A percentile compares a stretch with the other conserved stretches of the same genome.
These are phyloP conservation scores for Rhagoletis zephyria DNA, from an alignment of 1,140 invertebrate genomes.

Conservation along the genomic window DNA sequence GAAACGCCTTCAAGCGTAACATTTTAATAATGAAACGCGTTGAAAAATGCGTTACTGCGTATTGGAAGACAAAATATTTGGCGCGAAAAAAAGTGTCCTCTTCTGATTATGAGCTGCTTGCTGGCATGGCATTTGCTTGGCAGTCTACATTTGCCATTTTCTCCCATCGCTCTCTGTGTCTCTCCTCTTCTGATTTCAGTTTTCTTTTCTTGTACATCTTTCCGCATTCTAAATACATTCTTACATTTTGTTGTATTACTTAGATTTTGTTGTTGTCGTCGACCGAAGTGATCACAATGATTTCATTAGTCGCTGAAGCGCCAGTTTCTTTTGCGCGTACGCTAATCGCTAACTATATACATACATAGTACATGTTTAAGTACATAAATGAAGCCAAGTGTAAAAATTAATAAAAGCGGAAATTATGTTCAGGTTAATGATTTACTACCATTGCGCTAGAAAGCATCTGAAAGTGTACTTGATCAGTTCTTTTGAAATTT, in stretches of 20 bases:
- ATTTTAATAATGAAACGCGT: constrained; percentile 57
- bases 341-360: not conserved
- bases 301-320: constrained; percentile 26
- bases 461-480: too few species aligned
- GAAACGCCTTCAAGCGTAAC: constrained; percentile 58
- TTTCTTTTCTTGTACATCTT: not conserved
- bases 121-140: not conserved
- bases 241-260: not conserved
- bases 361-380: too few species aligned
- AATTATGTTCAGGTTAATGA: too few species aligned
- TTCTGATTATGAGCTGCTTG: too few species aligned
- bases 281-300: not conserved
- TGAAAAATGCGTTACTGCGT: constrained; percentile 20
- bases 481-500: too few species aligned
- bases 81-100: not conserved
- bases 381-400: too few species aligned
- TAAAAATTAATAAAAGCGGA: too few species aligned
- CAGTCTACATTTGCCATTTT: not conserved
- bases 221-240: not conserved
- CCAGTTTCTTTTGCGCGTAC: not conserved
- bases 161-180: not conserved
- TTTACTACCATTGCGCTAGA: too few species aligned
- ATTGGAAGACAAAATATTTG: constrained; percentile 27
- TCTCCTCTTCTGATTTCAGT: not conserved
- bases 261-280: not conserved